Base-by-base conservation (phyloP, 2,888 invertebrate species). In the Agriopis aurantiaria region DNA sequence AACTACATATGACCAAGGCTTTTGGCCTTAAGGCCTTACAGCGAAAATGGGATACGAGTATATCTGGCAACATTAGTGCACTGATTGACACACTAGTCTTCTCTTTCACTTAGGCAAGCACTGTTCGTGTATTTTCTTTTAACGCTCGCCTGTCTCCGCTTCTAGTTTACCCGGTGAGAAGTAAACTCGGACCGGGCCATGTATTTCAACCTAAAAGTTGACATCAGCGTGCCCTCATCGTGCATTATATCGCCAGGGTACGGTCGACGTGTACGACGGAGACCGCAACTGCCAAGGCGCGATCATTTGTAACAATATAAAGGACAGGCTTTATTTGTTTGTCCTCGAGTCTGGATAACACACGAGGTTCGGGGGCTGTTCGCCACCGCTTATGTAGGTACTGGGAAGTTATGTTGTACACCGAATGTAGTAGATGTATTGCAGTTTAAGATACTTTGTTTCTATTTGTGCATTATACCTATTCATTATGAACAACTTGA, bases 291-390 rank as follows among this genome's bases (percentile, higher is more conserved):
- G 58, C 48, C 65, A 61, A 70, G 64, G 64, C 68, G 70, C 68
- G 60, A 62, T 57, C 65, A 77, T 74, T 77, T 72, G 75, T 77
- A 71, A 77, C 74, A 75, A 75, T 75, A 74, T 72, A 75, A 69
- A 72, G 72, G 75, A 74, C 72, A 77, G 69, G 71, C 71, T 75
- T 75, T 74, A 75, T 75, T 72, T 67, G 69, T 73, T 69, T 71
- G 73, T 69, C 69, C 72, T 72, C 69, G 65, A 65, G 62, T 69
- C 11, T 43, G 58, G 63, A 60, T 72, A 73, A 65, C 64, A 64
- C 70, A 72, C 65, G 66, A 67, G 69, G 71, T 69, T 71, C 67
- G 58, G 73, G 68, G 69, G 59, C 53, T 65, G 71, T 72, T 67
- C 71, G 8, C 48, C 43, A 41, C 49, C 58, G 17, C 68, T 63